Conservation (phyloP, 1,140 invertebrate species). For the Sycophaga agraensis region DNA sequence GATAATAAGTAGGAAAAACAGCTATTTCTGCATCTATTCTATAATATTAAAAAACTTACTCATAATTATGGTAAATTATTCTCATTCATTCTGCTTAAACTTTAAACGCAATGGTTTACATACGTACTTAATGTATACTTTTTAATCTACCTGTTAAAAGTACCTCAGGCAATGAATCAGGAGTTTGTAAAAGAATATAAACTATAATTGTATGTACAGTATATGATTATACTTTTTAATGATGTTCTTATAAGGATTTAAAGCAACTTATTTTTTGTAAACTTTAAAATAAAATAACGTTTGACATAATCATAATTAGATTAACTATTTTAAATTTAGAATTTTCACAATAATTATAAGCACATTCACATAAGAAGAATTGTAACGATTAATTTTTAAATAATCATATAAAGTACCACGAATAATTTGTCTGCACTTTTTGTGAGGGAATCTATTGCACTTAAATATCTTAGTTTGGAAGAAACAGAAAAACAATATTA, state of each 20-base stretch:
- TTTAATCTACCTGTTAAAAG: conserved; percentile 31
- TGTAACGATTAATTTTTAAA: too few relatives aligned
- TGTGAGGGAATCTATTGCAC: conserved; percentile 18
- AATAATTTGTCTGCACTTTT: conserved; percentile 23
- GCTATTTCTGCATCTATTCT: conserved; percentile 18
- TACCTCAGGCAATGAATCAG: conserved; percentile 30
- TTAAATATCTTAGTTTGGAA: neutral
- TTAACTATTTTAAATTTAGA: conserved; percentile 11
- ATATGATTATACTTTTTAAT: conserved; percentile 22
- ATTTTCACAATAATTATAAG: conserved; percentile 8
- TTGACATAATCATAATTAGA: neutral
- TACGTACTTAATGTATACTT: conserved; percentile 34
- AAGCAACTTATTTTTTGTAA: too few relatives aligned
- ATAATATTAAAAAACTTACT: conserved; percentile 27
- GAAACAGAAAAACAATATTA: conserved; percentile 7
- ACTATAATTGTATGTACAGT: conserved; percentile 15
- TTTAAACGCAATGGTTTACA: conserved; percentile 20
- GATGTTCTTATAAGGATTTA: neutral
- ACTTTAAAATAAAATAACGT: neutral
- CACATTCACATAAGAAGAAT: too few relatives aligned
- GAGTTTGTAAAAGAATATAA: conserved; percentile 15
- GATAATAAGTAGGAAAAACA: conserved; percentile 18
- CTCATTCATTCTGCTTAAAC: conserved; percentile 18
- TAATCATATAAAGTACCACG: conserved; percentile 22
- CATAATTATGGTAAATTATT: conserved; percentile 15